A percentile compares a stretch with the other conserved stretches of the same genome.
These are phyloP conservation scores for Nyctibius bracteatus DNA, from an alignment of 2,113 vertebrate species.

Conservation along the genomic window DNA sequence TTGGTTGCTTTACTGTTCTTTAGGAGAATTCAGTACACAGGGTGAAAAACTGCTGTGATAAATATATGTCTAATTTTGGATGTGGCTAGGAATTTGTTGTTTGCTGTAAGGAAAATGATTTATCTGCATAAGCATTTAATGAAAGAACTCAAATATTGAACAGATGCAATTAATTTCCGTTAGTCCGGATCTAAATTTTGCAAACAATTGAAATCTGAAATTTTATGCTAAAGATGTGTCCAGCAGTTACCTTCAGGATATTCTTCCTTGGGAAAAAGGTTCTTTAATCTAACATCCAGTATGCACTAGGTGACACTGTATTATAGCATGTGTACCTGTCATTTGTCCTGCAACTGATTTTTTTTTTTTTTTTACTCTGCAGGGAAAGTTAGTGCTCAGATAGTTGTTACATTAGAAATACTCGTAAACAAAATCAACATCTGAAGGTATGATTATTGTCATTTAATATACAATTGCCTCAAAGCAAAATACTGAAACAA, in stretches of 20 bases:
- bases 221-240: background rate
- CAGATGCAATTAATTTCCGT: background rate
- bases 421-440: background rate
- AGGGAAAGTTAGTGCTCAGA: background rate
- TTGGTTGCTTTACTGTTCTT: background rate
- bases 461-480: background rate
- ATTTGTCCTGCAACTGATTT: background rate
- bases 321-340: fast-evolving
- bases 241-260: background rate
- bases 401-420: background rate
- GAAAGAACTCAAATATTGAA: background rate
- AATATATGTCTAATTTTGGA: background rate
- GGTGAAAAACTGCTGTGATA: background rate
- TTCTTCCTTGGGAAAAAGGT: background rate
- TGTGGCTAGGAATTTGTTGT: background rate
- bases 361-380: background rate
- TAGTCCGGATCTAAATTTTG: background rate
- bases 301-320: conserved; percentile 38
- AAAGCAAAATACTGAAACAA: background rate
- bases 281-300: background rate
- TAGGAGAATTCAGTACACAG: background rate
- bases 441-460: background rate
- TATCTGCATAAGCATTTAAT: background rate
- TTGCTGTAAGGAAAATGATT: background rate
- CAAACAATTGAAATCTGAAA: background rate